These are phyloP conservation scores for Limonius californicus DNA, from an alignment of 1,140 invertebrate species.

Conservation along the genomic window DNA sequence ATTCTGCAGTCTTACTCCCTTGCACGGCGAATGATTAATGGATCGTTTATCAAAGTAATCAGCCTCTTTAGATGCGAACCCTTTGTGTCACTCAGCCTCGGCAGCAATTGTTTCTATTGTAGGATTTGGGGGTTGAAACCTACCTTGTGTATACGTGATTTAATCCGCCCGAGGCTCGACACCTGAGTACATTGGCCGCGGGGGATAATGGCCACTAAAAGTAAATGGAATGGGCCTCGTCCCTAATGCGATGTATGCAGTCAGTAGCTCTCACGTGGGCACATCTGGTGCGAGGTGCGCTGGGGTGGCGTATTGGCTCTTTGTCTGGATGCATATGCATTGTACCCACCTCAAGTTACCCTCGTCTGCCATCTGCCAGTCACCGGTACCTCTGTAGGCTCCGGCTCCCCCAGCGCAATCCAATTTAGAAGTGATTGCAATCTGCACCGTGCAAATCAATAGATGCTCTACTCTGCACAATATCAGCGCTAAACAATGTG, in stretches of 20 bases:
- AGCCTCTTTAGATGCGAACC: constrained; percentile 30
- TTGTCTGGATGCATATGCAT: constrained; percentile 46
- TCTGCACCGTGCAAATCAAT: constrained; percentile 41
- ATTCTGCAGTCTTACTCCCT: constrained; percentile 4
- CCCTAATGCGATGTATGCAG: constrained; percentile 27
- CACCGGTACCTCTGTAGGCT: constrained; percentile 37
- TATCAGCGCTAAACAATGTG: constrained; percentile 19
- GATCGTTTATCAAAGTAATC: constrained; percentile 45
- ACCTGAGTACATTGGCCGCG: constrained; percentile 45
- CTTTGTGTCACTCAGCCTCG: constrained; percentile 14
- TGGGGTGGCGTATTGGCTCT: constrained; percentile 38
- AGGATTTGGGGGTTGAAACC: constrained; percentile 2
- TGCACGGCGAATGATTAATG: constrained; percentile 35
- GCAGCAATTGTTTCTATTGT: constrained; percentile 19
- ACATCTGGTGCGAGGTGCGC: constrained; percentile 41
- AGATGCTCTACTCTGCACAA: constrained; percentile 29
- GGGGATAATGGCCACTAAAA: constrained; percentile 44
- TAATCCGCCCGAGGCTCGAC: constrained; percentile 44
- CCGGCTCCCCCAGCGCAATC: constrained; percentile 36
- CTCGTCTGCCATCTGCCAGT: constrained; percentile 47
- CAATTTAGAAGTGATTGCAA: constrained; percentile 47
- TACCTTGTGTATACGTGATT: constrained; percentile 40
- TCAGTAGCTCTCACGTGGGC: constrained; percentile 30
- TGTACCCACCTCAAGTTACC: constrained; percentile 47
- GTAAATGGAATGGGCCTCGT: constrained; percentile 42